Percentiles rank a stretch among this genome's conserved stretches.
These are phyloP conservation scores for Tetraodon nigroviridis DNA, from an alignment of 2,113 vertebrate species.

Conservation along the genomic window DNA sequence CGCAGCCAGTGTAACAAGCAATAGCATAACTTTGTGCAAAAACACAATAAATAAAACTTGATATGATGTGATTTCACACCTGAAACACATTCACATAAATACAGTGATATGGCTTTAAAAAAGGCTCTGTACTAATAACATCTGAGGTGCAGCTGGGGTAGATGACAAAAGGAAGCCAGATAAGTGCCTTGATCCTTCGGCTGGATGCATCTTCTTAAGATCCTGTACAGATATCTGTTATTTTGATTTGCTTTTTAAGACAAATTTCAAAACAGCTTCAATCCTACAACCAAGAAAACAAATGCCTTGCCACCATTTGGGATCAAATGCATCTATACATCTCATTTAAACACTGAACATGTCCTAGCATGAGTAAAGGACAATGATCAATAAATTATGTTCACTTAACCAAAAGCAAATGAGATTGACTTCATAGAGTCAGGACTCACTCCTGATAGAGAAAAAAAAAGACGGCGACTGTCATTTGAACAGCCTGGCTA, in stretches of 20 bases:
- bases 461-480: not conserved
- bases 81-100: conserved; percentile 27
- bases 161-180: conserved; percentile 13
- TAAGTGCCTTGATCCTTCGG: conserved; percentile 5
- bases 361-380: too few species aligned
- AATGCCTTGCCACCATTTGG: too few species aligned
- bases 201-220: conserved; percentile 8
- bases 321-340: too few species aligned
- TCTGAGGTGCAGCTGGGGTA: conserved; percentile 4
- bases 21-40: not conserved
- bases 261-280: not conserved
- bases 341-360: too few species aligned
- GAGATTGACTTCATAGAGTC: not conserved
- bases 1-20: conserved; percentile 3
- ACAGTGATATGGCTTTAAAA: conserved; percentile 35
- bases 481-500: conserved; percentile 25
- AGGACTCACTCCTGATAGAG: not conserved
- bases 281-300: too few species aligned
- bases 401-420: too few species aligned
- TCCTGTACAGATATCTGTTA: not conserved
- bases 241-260: conserved; percentile 11
- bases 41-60: too few species aligned
- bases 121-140: conserved; percentile 21
- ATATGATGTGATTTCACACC: too few species aligned
- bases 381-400: too few species aligned